A percentile compares a stretch with the other conserved stretches of the same genome.
Conservation (phyloP, 2,113 vertebrate genomes). For the Todiramphus saurophagus region DNA sequence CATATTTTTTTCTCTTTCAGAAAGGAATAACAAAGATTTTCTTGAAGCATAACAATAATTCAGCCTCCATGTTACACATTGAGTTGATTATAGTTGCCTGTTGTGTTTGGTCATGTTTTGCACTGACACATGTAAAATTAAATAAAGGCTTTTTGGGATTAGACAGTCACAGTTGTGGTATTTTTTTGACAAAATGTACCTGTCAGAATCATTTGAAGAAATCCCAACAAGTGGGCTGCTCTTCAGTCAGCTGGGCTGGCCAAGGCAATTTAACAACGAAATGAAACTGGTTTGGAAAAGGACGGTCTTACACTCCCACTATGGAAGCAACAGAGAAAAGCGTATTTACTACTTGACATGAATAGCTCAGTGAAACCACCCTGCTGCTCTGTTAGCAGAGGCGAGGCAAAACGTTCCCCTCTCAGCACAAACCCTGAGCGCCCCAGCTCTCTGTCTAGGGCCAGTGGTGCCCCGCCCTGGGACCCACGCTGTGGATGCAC, state of each 20-base stretch:
- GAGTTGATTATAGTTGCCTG: conserved; percentile 45
- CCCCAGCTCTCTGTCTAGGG: not conserved
- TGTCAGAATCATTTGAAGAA: conserved; percentile 41
- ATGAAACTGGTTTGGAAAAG: not conserved
- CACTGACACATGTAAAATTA: conserved; percentile 56
- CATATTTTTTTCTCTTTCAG: conserved; percentile 61
- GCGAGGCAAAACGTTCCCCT: fast-evolving
- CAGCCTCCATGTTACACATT: conserved; percentile 63
- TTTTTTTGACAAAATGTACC: conserved; percentile 48
- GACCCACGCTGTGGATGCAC: fast-evolving
- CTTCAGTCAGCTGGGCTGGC: not conserved
- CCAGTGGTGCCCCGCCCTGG: not conserved
- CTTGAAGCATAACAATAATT: conserved; percentile 71
- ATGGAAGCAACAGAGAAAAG: not conserved
- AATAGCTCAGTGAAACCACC: not conserved
- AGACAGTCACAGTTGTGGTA: conserved; percentile 22
- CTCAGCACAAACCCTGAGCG: fast-evolving
- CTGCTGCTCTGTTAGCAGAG: not conserved
- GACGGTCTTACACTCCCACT: not conserved
- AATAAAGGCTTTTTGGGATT: conserved; percentile 50
- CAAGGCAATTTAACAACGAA: not conserved
- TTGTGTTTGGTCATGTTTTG: conserved; percentile 66
- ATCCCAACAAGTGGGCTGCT: conserved; percentile 7
- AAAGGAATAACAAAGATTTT: conserved; percentile 74
- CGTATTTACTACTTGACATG: not conserved